These are phyloP conservation scores for Eretmocerus hayati DNA, from an alignment of 2,888 invertebrate species.

Conservation along the genomic window DNA sequence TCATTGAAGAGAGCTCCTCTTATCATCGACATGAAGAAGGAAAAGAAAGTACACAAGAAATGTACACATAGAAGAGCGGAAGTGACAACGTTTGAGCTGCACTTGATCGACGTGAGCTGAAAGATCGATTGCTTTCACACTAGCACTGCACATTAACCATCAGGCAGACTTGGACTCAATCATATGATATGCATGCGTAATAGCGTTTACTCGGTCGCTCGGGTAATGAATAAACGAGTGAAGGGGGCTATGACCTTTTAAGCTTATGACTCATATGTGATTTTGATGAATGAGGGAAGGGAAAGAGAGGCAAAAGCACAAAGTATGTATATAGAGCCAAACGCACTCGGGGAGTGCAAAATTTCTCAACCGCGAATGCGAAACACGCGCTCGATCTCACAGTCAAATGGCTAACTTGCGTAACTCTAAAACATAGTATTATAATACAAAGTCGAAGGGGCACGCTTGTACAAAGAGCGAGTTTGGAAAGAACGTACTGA, in stretches of 20 bases:
- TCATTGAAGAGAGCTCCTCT: background rate
- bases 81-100: background rate
- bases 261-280: constrained; percentile 26
- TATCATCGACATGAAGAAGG: background rate
- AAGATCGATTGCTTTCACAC: background rate
- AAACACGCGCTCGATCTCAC: no score
- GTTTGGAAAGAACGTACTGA: no score
- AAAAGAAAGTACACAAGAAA: no score
- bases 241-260: constrained; percentile 20
- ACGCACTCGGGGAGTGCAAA: background rate
- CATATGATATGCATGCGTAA: background rate
- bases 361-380: background rate
- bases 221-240: no score
- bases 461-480: no score
- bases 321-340: constrained; percentile 1
- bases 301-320: constrained; percentile 12
- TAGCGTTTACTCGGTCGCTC: background rate
- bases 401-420: no score
- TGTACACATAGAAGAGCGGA: background rate
- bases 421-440: no score
- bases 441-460: no score
- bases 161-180: no score
- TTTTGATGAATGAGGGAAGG: constrained; percentile 20
- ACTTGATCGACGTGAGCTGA: background rate
- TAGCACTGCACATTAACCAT: no score